Percentiles rank a stretch among this genome's conserved stretches.
These are phyloP conservation scores for Ataeniobius toweri DNA, from an alignment of 2,797 vertebrate genomes.

Conservation along the genomic window DNA sequence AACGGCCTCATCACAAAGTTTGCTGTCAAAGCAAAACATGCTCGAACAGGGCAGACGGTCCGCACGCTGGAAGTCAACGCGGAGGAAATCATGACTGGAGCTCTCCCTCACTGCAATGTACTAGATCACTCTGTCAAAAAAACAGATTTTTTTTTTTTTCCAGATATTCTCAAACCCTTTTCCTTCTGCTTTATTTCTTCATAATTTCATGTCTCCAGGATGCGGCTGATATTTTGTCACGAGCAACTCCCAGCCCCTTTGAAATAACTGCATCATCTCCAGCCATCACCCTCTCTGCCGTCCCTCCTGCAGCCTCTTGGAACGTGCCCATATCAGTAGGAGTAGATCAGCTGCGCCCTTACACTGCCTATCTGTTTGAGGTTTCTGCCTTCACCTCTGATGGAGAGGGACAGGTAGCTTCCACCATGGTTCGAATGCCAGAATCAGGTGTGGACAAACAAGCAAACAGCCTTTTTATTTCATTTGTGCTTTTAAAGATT, in stretches of 20 bases:
- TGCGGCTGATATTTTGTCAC: constrained; percentile 91
- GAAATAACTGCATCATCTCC: constrained; percentile 79
- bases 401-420: constrained; percentile 91
- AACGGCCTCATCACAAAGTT: constrained; percentile 97
- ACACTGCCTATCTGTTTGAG: constrained; percentile 95
- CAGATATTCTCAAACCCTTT: background rate
- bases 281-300: constrained; percentile 72
- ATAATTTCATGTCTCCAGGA: constrained; percentile 77
- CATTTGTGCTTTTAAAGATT: background rate
- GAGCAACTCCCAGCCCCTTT: constrained; percentile 89
- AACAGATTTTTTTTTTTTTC: background rate
- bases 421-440: constrained; percentile 92
- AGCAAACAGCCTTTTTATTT: background rate
- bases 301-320: constrained; percentile 86
- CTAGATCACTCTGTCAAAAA: constrained; percentile 33
- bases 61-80: constrained; percentile 89
- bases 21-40: constrained; percentile 91
- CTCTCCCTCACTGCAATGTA: constrained; percentile 95
- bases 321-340: constrained; percentile 90
- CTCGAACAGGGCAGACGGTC: constrained; percentile 85
- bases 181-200: constrained; percentile 13
- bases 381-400: constrained; percentile 95
- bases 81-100: constrained; percentile 89
- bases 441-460: constrained; percentile 86
- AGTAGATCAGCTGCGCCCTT: constrained; percentile 88